Evolutionary conservation across 2,797 vertebrate species (phyloP).

Genomic region (Acipenser oxyrinchus): DNA sequence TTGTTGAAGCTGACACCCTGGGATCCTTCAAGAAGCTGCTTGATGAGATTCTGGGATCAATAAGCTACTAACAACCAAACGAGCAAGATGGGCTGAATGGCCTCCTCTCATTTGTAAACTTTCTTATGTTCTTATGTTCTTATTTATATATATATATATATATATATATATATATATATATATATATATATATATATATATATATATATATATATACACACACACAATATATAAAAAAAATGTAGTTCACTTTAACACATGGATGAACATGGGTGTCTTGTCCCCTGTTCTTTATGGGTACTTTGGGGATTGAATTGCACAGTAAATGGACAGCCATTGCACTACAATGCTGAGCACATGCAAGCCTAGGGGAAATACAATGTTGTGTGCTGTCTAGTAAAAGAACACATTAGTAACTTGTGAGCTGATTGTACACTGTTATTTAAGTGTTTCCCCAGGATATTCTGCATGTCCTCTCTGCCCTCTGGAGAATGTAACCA

Average conservation of each 20-base stretch:
- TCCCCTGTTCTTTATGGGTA: neutral
- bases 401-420: constrained; percentile 50
- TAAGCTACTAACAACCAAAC: no score
- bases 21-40: no score
- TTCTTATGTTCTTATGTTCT: no score
- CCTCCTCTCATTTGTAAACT: no score
- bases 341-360: constrained; percentile 34
- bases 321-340: constrained; percentile 15
- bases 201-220: neutral
- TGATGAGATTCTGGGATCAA: no score
- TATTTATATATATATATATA: neutral
- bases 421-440: constrained; percentile 40
- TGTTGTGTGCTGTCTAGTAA: constrained; percentile 32
- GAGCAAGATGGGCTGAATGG: no score
- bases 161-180: neutral
- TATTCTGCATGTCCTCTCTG: constrained; percentile 37
- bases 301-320: constrained; percentile 4
- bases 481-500: constrained; percentile 35
- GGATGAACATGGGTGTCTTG: constrained; percentile 8
- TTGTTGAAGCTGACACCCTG: no score
- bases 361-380: constrained; percentile 32
- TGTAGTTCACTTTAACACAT: neutral
- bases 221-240: neutral
- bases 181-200: neutral
- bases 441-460: constrained; percentile 50